Base-by-base conservation (phyloP, 2,888 invertebrate species). In the Caenorhabditis uteleia region DNA sequence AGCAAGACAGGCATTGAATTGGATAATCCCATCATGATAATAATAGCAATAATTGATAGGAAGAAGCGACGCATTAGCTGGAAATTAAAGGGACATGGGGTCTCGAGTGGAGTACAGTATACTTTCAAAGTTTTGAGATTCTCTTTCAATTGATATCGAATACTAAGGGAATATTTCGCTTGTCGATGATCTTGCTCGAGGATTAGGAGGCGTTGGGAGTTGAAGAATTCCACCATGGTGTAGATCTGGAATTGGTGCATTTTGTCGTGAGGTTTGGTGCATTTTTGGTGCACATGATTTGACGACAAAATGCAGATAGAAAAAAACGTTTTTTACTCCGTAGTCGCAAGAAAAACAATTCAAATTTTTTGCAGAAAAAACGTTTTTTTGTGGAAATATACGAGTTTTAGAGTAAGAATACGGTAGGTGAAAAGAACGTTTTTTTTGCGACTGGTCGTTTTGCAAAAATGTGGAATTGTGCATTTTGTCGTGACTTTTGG, bases 21-120 rank as follows among this genome's bases (percentile, higher is more conserved):
- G 2, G 58, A 54, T 7, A 54, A 39, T 3, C 64, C 54, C 64
- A 65, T 65, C 14, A 47, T 50, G 7, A 65, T 46, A 8, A 65
- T 58, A 25, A 58, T 45, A 10, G 26, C 23, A 20, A 58, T 58
- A 12, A 65, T 58, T 3, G 49, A 31, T 12, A 58, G 36, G 34
- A 65, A 59, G 38, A 65, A 65, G n/a, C 64, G 54, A 33, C 58
- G 49, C 58, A 65, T 58, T 10, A 62, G 18, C 53, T 61, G 42
- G 25, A 34, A 46, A n/a, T 45, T 21, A 10, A 8, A 7, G 31
- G 31, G 7, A 29, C 31, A 29, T 14, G n/a, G n/a, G 16, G 16
- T 4, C 12, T 7, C 3, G n/a, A 7, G 4, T 26, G 6, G 12
- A n/a, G 4, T 5, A 2, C 14, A n/a, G n/a, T n/a, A 18, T n/a